Conservation (phyloP, 2,888 invertebrate genomes). For the Zonitis immaculata region DNA sequence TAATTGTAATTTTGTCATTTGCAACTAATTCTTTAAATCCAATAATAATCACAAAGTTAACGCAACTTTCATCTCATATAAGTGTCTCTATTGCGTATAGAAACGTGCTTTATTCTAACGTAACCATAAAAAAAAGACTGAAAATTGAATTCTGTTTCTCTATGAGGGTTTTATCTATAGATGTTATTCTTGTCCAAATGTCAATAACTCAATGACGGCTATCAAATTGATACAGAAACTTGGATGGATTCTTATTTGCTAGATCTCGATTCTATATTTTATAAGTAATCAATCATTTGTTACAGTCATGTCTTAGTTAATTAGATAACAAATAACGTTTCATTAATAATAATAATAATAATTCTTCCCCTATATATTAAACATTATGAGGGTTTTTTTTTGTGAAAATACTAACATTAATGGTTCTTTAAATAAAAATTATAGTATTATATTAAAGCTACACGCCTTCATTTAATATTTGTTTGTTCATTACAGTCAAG, state of each 20-base stretch:
- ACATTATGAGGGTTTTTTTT: neutral
- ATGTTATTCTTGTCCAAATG: slow-evolving; percentile 18
- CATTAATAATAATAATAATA: neutral
- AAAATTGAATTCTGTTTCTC: too few species aligned
- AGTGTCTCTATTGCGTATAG: neutral
- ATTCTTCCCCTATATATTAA: neutral
- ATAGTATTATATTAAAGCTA: slow-evolving; percentile 2
- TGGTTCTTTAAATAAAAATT: slow-evolving; percentile 6
- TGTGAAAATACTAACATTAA: slow-evolving; percentile 2
- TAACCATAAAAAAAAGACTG: neutral
- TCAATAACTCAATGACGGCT: slow-evolving; percentile 18
- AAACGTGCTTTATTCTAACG: too few species aligned
- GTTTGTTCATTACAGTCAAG: slow-evolving; percentile 12
- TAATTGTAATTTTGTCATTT: neutral
- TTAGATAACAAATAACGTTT: neutral
- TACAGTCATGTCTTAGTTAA: neutral
- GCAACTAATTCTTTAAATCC: neutral
- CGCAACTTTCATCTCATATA: neutral
- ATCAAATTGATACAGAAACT: slow-evolving; percentile 19
- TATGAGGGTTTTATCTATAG: too few species aligned
- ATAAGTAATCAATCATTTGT: neutral
- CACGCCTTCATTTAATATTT: slow-evolving; percentile 1
- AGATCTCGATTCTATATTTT: neutral
- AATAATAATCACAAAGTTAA: neutral
- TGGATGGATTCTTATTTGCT: slow-evolving; percentile 16